Conservation (phyloP, 2,888 invertebrate species). For the Molorchus minor region DNA sequence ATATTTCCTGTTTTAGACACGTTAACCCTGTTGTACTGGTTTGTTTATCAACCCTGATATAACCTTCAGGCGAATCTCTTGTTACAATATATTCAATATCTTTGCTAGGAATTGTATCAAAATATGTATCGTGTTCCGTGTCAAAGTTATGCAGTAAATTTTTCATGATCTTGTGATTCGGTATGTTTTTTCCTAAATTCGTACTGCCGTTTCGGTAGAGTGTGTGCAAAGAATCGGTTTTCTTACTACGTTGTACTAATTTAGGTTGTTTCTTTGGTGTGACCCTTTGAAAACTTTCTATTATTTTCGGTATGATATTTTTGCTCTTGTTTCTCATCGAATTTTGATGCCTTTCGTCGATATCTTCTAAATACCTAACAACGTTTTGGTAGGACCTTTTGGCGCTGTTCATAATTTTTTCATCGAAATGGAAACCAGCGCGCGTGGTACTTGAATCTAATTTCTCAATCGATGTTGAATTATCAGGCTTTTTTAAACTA, state of each 20-base stretch:
- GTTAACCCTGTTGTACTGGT: conserved; percentile 35
- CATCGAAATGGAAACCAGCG: conserved; percentile 26
- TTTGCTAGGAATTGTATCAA: conserved; percentile 27
- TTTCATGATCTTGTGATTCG: conserved; percentile 48
- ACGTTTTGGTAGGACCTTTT: conserved; percentile 31
- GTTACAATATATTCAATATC: not conserved
- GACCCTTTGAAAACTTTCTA: conserved; percentile 39
- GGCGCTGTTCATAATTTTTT: conserved; percentile 28
- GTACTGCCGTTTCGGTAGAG: conserved; percentile 37
- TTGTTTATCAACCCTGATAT: conserved; percentile 29
- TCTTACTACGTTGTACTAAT: not conserved
- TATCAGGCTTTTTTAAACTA: conserved; percentile 37
- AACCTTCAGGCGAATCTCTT: not conserved
- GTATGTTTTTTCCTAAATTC: conserved; percentile 45
- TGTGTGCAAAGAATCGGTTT: conserved; percentile 35
- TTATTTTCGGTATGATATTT: conserved; percentile 38
- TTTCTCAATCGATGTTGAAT: conserved; percentile 30
- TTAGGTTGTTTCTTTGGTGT: conserved; percentile 26
- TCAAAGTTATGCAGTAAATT: conserved; percentile 41
- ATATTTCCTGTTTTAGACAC: conserved; percentile 11
- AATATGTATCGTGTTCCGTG: conserved; percentile 10
- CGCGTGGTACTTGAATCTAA: conserved; percentile 6
- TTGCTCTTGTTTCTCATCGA: conserved; percentile 13
- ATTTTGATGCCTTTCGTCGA: conserved; percentile 14
- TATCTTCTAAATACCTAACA: conserved; percentile 31